Evolutionary conservation across 92 coral and sea anemone species (phyloP).

Genomic region (Virgularia gustaviana): DNA sequence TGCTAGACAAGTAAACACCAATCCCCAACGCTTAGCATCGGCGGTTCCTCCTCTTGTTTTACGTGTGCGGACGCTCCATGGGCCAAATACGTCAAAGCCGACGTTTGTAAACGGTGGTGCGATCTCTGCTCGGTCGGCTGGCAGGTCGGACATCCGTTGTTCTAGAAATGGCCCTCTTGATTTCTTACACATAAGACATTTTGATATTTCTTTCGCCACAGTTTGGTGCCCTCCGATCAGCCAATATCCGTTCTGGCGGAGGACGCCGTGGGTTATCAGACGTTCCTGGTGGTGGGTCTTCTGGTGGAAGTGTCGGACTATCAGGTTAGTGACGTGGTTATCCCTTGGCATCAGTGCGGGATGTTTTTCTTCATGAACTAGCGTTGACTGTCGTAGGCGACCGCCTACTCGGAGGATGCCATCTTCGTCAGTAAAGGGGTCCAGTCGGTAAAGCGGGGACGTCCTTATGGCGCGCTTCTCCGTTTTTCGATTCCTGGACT

Average conservation of each 20-base stretch:
- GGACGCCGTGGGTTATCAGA: slow-evolving; percentile 39
- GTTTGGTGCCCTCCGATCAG: slow-evolving; percentile 14
- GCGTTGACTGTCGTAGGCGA: no score
- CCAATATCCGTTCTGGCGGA: no score
- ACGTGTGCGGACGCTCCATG: slow-evolving; percentile 19
- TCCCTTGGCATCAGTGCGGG: no score
- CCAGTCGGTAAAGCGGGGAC: slow-evolving; percentile 31
- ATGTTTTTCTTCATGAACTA: slow-evolving; percentile 40
- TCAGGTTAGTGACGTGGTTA: no score
- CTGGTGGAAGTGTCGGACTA: slow-evolving; percentile 35
- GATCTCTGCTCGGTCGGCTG: slow-evolving; percentile 19
- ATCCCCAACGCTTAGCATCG: not conserved
- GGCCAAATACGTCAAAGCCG: slow-evolving; percentile 41
- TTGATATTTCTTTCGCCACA: slow-evolving; percentile 3
- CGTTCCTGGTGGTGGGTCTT: slow-evolving; percentile 49
- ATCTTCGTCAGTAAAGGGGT: no score
- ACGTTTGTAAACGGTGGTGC: slow-evolving; percentile 16
- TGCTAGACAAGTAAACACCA: not conserved
- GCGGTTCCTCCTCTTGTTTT: slow-evolving; percentile 12
- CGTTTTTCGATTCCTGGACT: no score
- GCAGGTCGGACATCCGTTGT: slow-evolving; percentile 42
- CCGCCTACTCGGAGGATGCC: slow-evolving; percentile 13
- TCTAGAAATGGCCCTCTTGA: slow-evolving; percentile 9
- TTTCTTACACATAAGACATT: slow-evolving; percentile 28
- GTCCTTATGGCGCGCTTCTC: not conserved